A percentile compares a stretch with the other conserved stretches of the same genome.
Evolutionary conservation across 2,888 invertebrate genomes (phyloP).

Genomic region (Apocheima hispidaria): DNA sequence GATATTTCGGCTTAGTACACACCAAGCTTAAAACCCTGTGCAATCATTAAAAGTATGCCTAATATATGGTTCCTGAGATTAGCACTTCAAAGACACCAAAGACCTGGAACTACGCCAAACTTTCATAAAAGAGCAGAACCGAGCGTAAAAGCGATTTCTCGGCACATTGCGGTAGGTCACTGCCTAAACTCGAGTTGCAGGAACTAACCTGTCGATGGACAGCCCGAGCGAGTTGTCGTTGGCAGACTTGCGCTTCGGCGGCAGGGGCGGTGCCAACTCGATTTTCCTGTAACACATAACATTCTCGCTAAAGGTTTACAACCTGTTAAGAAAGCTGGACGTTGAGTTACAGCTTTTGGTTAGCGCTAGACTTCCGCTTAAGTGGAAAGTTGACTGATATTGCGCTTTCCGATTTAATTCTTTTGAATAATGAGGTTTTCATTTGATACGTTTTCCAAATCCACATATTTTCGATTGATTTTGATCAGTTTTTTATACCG

Average conservation of each 20-base stretch:
- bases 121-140: not conserved
- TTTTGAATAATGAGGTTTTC: not conserved
- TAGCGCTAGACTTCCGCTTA: conserved; percentile 31
- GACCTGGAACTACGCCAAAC: not conserved
- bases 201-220: conserved; percentile 87
- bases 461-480: not conserved
- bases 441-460: not conserved
- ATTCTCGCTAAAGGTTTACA: conserved; percentile 56
- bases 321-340: conserved; percentile 45
- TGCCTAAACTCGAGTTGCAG: conserved; percentile 34
- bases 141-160: conserved; percentile 28
- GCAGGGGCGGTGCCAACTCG: conserved; percentile 91
- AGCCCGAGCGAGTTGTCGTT: conserved; percentile 83
- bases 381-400: conserved; percentile 18
- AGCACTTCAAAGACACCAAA: conserved; percentile 1
- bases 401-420: not conserved
- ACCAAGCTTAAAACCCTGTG: no score
- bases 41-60: not conserved
- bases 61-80: not conserved
- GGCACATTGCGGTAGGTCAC: conserved; percentile 27
- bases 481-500: not conserved
- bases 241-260: conserved; percentile 89
- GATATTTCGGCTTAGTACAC: no score
- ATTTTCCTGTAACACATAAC: conserved; percentile 82
- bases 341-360: conserved; percentile 18